Conservation (phyloP, 2,113 vertebrate genomes). For the Microtus oregoni region DNA sequence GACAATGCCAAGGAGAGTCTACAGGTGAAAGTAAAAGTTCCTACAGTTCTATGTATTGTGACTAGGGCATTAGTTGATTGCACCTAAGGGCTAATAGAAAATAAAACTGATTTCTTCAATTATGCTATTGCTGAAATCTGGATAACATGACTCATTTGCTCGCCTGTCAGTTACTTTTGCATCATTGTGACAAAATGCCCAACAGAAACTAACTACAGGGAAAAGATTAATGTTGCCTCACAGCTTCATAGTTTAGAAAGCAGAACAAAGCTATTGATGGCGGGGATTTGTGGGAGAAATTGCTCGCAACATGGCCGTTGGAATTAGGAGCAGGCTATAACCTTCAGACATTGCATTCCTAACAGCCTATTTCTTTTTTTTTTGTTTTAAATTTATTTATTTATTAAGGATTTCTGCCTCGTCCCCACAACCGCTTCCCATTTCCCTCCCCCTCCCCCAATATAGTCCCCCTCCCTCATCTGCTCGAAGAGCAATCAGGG, state of each 20-base stretch:
- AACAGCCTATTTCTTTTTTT: background rate
- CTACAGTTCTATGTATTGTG: background rate
- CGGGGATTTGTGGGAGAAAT: no score
- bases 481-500: no score
- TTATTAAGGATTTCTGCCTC: no score
- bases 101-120: conserved; percentile 26
- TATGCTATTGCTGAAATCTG: conserved; percentile 36
- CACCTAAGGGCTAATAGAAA: background rate
- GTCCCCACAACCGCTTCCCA: no score
- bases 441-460: no score
- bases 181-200: background rate
- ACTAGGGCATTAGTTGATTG: background rate
- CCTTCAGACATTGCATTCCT: background rate
- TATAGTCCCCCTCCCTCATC: no score
- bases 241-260: background rate
- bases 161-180: background rate
- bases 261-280: background rate
- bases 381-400: no score
- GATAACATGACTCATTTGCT: conserved; percentile 41
- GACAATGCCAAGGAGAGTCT: background rate
- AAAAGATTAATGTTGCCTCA: background rate
- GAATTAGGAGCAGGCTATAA: background rate
- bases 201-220: background rate
- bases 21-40: background rate
- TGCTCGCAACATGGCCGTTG: background rate